Evolutionary conservation across 2,797 vertebrate genomes (phyloP).

Genomic region (Eleutherodactylus coqui): DNA sequence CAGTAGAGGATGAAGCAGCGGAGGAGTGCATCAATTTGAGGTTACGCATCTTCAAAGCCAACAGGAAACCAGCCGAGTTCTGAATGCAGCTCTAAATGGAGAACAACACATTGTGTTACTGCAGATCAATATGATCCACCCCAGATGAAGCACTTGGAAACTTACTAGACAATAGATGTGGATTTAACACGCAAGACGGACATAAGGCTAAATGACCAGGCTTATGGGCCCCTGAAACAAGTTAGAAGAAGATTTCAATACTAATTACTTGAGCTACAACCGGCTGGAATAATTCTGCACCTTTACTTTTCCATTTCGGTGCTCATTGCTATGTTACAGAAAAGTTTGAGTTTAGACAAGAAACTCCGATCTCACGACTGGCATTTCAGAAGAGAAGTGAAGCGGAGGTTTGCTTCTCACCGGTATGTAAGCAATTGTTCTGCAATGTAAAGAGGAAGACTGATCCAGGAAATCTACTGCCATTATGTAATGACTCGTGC

Average conservation of each 20-base stretch:
- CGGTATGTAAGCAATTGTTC: background rate
- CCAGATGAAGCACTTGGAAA: too few species aligned
- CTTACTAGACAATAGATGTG: too few species aligned
- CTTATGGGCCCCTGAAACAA: background rate
- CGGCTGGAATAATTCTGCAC: background rate
- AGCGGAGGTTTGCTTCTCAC: background rate
- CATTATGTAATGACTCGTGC: slow-evolving; percentile 19
- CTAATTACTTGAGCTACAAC: background rate
- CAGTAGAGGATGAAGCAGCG: too few species aligned
- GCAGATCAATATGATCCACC: too few species aligned
- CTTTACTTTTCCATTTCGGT: background rate
- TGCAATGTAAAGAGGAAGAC: background rate
- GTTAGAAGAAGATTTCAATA: background rate
- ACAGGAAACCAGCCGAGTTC: background rate
- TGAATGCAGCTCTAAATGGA: background rate
- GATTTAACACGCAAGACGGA: too few species aligned
- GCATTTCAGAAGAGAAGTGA: background rate
- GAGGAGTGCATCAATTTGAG: background rate
- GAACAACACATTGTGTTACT: background rate
- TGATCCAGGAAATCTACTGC: slow-evolving; percentile 26
- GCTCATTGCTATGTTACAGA: background rate
- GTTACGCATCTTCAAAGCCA: background rate
- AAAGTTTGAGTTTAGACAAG: background rate
- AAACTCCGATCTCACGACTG: background rate
- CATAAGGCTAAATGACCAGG: background rate